Base-by-base conservation (phyloP, 2,888 invertebrate species). In the Dolomedes plantarius region DNA sequence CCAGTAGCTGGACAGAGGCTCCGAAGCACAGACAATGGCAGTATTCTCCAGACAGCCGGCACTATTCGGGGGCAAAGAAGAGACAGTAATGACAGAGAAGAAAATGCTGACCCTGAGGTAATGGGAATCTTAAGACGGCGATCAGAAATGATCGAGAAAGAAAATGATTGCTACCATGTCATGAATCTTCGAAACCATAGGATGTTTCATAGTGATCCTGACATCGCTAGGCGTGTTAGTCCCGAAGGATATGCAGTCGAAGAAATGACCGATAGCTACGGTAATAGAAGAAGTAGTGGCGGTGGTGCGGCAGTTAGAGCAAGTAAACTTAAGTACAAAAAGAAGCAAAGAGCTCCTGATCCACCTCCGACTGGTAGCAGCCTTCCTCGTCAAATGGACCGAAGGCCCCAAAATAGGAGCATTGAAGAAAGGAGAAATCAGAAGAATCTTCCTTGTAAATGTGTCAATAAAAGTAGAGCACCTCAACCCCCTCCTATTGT, bases 11-110 rank as follows among this genome's bases (percentile, higher is more conserved):
- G 76, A 27, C 87, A 77, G 11, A 39, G 87, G 16, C 62, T 87
- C 46, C 82, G 87, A 11, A 74, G 64, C 19, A 87, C 87, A 7
- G 82, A 87, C 39, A 87, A 87, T 23, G 87, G 87, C 27, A 82
- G 78, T 77, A 78, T 78, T 27, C 77, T 87, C 0, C 82, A 82
- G 3, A 69, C 67, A 0, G 77, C 82, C 0, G 87, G 85, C 0
- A 77, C 76, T 7, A 85, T 86, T 27, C 64, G 86, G 9, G 86
- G 86, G 0, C 79, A 75, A 41, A 23, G 75, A 23, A 31, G 36
- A 3, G 80, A 69, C 23, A 67, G 67, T 9, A n/a, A 23, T 1
- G 50, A 28, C 3, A 56, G 23, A n/a, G 78, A 78, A n/a, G 73
- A 67, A 0, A 28, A 67, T 11, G n/a, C 13, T 2, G 83, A 83